These are phyloP conservation scores for Bucorvus abyssinicus DNA, from an alignment of 2,797 vertebrate species.

Conservation along the genomic window DNA sequence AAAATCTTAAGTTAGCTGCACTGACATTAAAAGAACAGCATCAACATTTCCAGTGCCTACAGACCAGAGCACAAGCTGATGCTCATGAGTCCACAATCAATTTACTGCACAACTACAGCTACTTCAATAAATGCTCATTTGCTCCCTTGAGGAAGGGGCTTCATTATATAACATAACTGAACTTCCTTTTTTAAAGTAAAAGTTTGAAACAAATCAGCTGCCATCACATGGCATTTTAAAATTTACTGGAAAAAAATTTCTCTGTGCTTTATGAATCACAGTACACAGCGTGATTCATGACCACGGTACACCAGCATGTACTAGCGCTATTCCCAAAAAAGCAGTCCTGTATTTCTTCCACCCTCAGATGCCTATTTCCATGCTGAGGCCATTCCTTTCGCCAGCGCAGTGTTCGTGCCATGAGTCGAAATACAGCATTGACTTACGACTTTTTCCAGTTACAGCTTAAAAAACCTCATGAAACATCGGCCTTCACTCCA, in stretches of 20 bases:
- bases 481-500: background rate
- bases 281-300: background rate
- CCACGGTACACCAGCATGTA: background rate
- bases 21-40: background rate
- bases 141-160: background rate
- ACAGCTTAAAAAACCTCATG: background rate
- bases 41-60: background rate
- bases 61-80: background rate
- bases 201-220: background rate
- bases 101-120: background rate
- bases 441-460: fast-evolving
- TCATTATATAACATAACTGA: background rate
- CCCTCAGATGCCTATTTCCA: background rate
- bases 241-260: background rate
- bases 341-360: background rate
- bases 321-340: background rate
- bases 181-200: background rate
- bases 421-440: background rate
- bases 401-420: background rate
- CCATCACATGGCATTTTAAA: background rate
- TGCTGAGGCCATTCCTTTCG: background rate
- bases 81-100: background rate
- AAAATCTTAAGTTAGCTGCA: background rate
- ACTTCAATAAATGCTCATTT: background rate
- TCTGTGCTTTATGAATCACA: background rate